Conservation (phyloP, 2,888 invertebrate species). For the Caenorhabditis drosophilae region DNA sequence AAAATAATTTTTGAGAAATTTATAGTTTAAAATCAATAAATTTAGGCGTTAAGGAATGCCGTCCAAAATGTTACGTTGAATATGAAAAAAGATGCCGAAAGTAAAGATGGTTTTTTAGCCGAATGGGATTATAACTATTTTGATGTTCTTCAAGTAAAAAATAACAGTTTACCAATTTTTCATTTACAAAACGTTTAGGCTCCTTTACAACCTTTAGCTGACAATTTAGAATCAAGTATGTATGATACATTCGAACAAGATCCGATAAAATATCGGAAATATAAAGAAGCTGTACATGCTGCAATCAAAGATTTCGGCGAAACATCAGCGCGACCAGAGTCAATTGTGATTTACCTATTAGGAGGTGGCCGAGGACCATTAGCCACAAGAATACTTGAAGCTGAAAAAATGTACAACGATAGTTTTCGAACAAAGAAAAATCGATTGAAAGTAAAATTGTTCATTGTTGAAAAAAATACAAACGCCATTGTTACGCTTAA, state of each 20-base stretch:
- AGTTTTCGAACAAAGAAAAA: constrained; percentile 23
- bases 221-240: constrained; percentile 91
- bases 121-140: constrained; percentile 34
- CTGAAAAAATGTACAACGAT: constrained; percentile 38
- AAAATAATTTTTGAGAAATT: neutral
- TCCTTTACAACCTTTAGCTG: constrained; percentile 89
- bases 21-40: neutral
- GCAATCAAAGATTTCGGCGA: constrained; percentile 45
- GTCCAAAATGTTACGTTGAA: constrained; percentile 16
- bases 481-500: constrained; percentile 78
- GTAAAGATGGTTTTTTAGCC: constrained; percentile 18
- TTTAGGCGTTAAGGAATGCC: constrained; percentile 19
- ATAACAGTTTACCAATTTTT: constrained; percentile 45
- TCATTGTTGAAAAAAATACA: constrained; percentile 97
- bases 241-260: constrained; percentile 98
- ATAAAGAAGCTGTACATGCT: constrained; percentile 43
- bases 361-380: constrained; percentile 95
- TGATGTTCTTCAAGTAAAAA: constrained; percentile 49
- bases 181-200: constrained; percentile 65
- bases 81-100: neutral
- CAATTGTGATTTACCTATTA: constrained; percentile 81
- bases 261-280: constrained; percentile 82
- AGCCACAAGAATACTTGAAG: constrained; percentile 70
- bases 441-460: constrained; percentile 72
- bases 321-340: constrained; percentile 6